phyloP scores from a whole-genome alignment of 2,797 vertebrate genomes.

The Syngnathus rostellatus region DNA sequence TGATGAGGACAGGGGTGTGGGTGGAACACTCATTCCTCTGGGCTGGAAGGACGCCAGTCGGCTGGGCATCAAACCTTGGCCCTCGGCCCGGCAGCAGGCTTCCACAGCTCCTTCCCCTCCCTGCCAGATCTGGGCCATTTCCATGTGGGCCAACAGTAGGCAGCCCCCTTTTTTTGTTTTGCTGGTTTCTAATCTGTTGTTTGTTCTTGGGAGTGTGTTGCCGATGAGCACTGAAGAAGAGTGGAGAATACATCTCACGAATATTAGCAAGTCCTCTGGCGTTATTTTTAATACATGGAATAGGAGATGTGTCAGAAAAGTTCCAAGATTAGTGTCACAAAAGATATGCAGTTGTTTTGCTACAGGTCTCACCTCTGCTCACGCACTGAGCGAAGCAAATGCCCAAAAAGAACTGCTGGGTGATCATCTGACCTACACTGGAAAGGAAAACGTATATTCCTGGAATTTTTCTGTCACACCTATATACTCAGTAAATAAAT shows the following conservation, averaged over 20 bases:
- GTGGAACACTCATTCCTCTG: constrained; percentile 53
- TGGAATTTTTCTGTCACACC: too few species aligned
- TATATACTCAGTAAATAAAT: background rate
- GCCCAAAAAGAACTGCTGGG: too few species aligned
- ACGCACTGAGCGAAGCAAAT: too few species aligned
- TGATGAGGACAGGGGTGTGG: constrained; percentile 19
- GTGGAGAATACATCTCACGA: constrained; percentile 40
- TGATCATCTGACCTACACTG: too few species aligned
- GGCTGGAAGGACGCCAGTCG: constrained; percentile 64
- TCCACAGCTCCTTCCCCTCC: constrained; percentile 52
- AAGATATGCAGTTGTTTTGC: too few species aligned
- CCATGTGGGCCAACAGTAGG: constrained; percentile 60
- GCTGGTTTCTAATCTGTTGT: constrained; percentile 57
- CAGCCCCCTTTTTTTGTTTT: constrained; percentile 27
- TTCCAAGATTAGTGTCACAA: constrained; percentile 2
- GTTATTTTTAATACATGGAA: constrained; percentile 6
- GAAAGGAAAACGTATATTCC: too few species aligned
- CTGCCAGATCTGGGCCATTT: constrained; percentile 62
- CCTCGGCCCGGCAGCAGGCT: constrained; percentile 52
- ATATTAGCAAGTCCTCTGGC: constrained; percentile 40
- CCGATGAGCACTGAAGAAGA: constrained; percentile 52
- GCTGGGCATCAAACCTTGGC: constrained; percentile 63
- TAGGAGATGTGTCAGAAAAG: constrained; percentile 50
- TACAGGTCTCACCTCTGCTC: too few species aligned
- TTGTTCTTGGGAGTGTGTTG: constrained; percentile 55